Percentiles rank a stretch among this genome's conserved stretches.
These are phyloP conservation scores for Protophormia terraenovae DNA, from an alignment of 2,888 invertebrate species.

Conservation along the genomic window DNA sequence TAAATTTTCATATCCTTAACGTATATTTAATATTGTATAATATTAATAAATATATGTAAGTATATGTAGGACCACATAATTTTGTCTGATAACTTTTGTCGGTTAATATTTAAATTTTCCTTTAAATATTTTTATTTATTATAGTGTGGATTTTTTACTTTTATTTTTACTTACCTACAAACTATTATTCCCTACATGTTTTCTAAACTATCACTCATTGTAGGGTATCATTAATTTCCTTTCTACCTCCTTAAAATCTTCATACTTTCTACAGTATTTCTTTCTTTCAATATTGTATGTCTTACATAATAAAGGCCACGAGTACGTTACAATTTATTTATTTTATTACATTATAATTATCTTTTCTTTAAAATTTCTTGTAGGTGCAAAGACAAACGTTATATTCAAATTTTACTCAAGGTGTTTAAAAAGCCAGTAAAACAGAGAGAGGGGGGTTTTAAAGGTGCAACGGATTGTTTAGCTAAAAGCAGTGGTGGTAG, in stretches of 20 bases:
- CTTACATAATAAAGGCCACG: neutral
- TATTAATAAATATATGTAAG: too few relatives aligned
- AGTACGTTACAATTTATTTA: conserved; percentile 69
- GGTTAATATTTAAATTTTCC: too few relatives aligned
- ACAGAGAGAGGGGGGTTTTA: conserved; percentile 9
- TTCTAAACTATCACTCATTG: too few relatives aligned
- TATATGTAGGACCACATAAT: too few relatives aligned
- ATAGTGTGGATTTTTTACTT: too few relatives aligned
- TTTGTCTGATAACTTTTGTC: too few relatives aligned
- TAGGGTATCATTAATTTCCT: neutral
- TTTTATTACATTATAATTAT: conserved; percentile 29
- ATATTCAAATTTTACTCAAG: conserved; percentile 57
- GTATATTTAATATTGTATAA: too few relatives aligned
- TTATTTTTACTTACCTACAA: too few relatives aligned
- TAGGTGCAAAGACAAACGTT: conserved; percentile 41
- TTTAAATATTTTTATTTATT: too few relatives aligned
- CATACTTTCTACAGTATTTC: neutral
- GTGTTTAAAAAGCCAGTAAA: conserved; percentile 20
- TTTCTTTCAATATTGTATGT: too few relatives aligned
- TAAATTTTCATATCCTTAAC: too few relatives aligned
- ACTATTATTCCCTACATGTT: too few relatives aligned
- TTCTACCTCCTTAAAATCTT: neutral
- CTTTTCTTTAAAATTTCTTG: conserved; percentile 37
- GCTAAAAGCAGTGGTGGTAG: neutral
- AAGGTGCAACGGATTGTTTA: conserved; percentile 41